Evolutionary conservation across 2,113 vertebrate genomes (phyloP).

Genomic region (Otolemur garnettii): DNA sequence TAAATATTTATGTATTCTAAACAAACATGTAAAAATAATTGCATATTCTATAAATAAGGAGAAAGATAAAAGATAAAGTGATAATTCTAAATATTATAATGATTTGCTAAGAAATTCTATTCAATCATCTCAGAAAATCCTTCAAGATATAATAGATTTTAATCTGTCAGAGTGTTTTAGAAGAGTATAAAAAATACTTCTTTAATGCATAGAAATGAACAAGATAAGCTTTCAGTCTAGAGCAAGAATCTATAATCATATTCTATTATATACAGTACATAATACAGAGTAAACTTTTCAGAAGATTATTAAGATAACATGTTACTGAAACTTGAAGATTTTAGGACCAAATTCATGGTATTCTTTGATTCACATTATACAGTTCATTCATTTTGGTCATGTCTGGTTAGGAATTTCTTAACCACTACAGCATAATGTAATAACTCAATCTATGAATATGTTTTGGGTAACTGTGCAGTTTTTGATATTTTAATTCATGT

Average conservation of each 20-base stretch:
- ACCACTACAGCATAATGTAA: not conserved
- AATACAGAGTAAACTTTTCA: not conserved
- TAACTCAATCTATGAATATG: not conserved
- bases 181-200: constrained; percentile 31
- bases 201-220: not conserved
- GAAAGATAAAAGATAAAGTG: constrained; percentile 24
- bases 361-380: constrained; percentile 11
- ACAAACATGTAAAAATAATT: not conserved
- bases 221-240: not conserved
- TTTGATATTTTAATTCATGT: constrained; percentile 57
- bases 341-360: not conserved
- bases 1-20: constrained; percentile 20
- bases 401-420: constrained; percentile 27
- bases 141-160: constrained; percentile 33
- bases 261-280: not conserved
- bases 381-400: constrained; percentile 50
- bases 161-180: not conserved
- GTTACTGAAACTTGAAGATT: constrained; percentile 14
- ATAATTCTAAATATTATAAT: constrained; percentile 2
- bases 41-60: not conserved
- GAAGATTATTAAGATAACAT: constrained; percentile 2
- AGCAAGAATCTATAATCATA: not conserved
- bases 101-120: not conserved
- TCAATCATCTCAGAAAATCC: constrained; percentile 49
- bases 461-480: constrained; percentile 12